phyloP scores from a whole-genome alignment of 23 tunicate species.

The Styela clava region DNA sequence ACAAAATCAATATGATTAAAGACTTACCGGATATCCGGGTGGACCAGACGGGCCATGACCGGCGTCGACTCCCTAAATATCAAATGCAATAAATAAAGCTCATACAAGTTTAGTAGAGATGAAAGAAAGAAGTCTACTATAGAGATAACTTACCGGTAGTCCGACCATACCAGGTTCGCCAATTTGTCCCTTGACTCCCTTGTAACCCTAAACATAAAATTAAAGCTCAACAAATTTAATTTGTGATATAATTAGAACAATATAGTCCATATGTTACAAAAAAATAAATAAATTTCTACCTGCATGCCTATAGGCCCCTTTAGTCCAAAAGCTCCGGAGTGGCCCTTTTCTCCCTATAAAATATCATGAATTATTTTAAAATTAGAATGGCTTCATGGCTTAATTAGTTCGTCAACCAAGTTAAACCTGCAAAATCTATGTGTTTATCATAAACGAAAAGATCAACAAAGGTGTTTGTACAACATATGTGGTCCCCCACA shows the following conservation, averaged over 20 bases:
- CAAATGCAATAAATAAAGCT: neutral
- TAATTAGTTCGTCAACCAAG: too few relatives aligned
- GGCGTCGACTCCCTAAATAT: neutral
- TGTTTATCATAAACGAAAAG: too few relatives aligned
- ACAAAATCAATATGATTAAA: neutral
- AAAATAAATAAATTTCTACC: too few relatives aligned
- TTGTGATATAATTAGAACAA: too few relatives aligned
- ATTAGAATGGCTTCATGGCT: too few relatives aligned
- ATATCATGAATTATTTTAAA: neutral
- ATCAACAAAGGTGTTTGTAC: too few relatives aligned
- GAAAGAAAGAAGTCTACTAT: too few relatives aligned
- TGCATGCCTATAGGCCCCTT: neutral
- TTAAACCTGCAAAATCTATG: too few relatives aligned
- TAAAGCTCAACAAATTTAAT: neutral
- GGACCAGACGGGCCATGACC: neutral
- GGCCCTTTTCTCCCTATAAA: neutral
- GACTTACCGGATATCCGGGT: constrained; percentile 1
- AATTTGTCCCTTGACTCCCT: neutral
- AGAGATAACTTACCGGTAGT: neutral
- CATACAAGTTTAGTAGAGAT: too few relatives aligned
- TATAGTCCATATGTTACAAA: too few relatives aligned
- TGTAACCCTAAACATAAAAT: neutral
- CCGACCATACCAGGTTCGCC: neutral
- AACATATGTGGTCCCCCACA: too few relatives aligned
- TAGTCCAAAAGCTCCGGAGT: neutral